A percentile compares a stretch with the other conserved stretches of the same genome.
phyloP scores from a whole-genome alignment of 2,888 invertebrate species.

The Cantharis flavilabris region DNA sequence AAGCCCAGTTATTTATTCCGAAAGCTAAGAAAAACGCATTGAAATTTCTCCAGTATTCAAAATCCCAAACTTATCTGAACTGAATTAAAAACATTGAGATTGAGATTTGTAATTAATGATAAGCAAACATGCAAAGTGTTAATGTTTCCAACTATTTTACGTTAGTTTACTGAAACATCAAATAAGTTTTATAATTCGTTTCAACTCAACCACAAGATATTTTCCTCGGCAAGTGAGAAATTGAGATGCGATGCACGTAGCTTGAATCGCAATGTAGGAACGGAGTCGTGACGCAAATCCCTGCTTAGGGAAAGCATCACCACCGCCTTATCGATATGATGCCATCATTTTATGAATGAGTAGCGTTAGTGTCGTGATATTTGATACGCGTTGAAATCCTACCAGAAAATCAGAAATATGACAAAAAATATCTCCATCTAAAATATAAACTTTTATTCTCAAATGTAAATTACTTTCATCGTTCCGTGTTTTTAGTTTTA shows the following conservation, averaged over 20 bases:
- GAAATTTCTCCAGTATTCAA: not conserved
- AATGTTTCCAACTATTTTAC: not conserved
- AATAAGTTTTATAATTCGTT: not conserved
- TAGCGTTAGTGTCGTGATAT: slow-evolving; percentile 15
- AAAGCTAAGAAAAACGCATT: not conserved
- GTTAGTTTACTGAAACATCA: not conserved
- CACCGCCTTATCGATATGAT: slow-evolving; percentile 16
- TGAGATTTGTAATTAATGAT: not conserved
- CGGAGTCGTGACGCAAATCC: slow-evolving; percentile 19
- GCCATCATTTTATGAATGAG: slow-evolving; percentile 23
- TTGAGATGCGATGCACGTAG: slow-evolving; percentile 22
- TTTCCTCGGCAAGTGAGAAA: slow-evolving; percentile 12
- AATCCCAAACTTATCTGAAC: not conserved
- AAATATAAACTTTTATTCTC: not conserved
- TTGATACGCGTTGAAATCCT: slow-evolving; percentile 17
- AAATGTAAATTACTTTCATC: not conserved
- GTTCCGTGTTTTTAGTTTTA: not conserved
- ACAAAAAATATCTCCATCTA: not conserved
- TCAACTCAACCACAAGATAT: slow-evolving; percentile 6
- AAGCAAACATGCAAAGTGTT: not conserved
- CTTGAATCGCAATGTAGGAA: slow-evolving; percentile 13
- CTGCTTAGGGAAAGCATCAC: slow-evolving; percentile 18
- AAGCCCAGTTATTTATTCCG: not conserved
- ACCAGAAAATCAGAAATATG: slow-evolving; percentile 9
- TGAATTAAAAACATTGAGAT: not conserved